Evolutionary conservation across 2,113 vertebrate species (phyloP), one percentile per base, ranked within the genome.

Genomic region (Thoracochromis brauschi): DNA sequence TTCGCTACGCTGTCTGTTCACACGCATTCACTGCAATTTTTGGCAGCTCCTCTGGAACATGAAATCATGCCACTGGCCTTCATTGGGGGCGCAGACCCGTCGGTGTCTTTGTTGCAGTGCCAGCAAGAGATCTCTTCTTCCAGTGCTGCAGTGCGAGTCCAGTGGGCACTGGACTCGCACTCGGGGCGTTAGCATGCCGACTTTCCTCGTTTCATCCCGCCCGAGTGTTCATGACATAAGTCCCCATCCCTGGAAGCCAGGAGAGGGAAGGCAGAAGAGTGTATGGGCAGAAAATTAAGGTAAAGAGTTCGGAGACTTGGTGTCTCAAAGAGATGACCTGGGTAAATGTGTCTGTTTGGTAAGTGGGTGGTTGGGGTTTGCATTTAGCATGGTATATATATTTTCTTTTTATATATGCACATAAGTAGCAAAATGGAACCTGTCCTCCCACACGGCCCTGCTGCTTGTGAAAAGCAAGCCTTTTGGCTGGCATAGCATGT

Each of bases 31-130:
- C 83, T 84, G 81, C 82, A 24, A 49, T 87, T 86, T 78, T 93
- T 94, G 93, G 94, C 91, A 89, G 90, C 91, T 58, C n/a, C 80
- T 80, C 84, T 93, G 93, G 92, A 96, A 96, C 93, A 92, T 93
- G 93, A 92, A 93, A 91, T 94, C 93, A 90, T 92, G 92, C 65
- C 92, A 58, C 88, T 35, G 86, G 85, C 89, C 80, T 80, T 82
- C 81, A 89, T 53, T 84, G 85, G 88, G 88, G 86, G 85, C 87
- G 55, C 83, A 7, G 85, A 57, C 85, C 21, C 58, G 73, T 86
- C 35, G 9, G 88, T 65, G 84, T 86, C 87, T 93, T 93, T 95
- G 94, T 94, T 87, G 26, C 60, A 1, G 65, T 91, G 94, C 94
- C 95, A 94, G 93, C 19, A 51, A 88, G 85, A 89, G 89, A 91